Base-by-base conservation (phyloP, 2,797 vertebrate species). In the Petrocephalus sullivani region DNA sequence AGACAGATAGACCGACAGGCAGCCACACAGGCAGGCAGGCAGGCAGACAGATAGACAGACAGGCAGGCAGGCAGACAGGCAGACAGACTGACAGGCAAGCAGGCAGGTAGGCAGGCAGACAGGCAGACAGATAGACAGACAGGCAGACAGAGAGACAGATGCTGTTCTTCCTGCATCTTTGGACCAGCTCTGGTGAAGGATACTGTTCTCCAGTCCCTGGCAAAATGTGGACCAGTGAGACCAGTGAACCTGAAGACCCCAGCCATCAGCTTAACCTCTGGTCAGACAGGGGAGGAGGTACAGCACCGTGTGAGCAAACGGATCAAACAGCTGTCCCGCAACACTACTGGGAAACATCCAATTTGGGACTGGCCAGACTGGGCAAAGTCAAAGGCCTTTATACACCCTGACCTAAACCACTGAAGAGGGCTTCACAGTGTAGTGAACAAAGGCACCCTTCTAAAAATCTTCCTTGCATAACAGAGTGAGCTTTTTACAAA, bases 191-290 rank as follows among this genome's bases (percentile, higher is more conserved):
- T 61, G 56, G 78, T 19, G 16, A 23, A 87, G 71, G 71, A 23
- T 51, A 21, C n/a, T 7, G 51, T 61, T 83, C 54, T 21, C 87
- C 21, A 19, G 37, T 41, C 57, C 56, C 78, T 83, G 87, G 41
- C 41, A 51, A 88, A 83, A 57, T 84, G 33, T 53, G 57, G 58
- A 28, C 78, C 78, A 51, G 41, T 33, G 41, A 88, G 75, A 64
- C 78, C 87, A 84, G 21, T 88, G 87, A 84, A 88, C 87, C 51
- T 82, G 87, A 2, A 8, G 46, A 60, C 57, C 49, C 78, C 57
- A 51, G 78, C 57, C 16, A 41, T 46, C n/a, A 16, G 21, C 46
- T 46, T n/a, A 57, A 23, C 87, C 23, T 81, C 78, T 81, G 21
- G 83, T 56, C 83, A 85, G 64, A 23, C 28, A 3, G 9, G 64